Base-by-base conservation (phyloP, 2,113 vertebrate species). In the Brachypteracias leptosomus region DNA sequence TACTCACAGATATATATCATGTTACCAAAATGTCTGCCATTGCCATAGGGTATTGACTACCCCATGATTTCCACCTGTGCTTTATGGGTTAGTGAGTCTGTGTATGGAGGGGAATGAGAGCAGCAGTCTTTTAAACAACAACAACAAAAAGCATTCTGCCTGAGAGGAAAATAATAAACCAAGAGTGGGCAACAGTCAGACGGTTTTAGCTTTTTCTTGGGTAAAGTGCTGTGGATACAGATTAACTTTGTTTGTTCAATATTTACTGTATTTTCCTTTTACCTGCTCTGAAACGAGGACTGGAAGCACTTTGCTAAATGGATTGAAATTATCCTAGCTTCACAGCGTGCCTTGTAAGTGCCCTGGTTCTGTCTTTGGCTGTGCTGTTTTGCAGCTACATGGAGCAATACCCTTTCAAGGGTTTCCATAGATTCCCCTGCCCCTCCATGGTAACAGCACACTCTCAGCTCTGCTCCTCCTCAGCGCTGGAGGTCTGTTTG, bases 291-390 rank as follows among this genome's bases (percentile, higher is more conserved):
- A 88, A 95, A 88, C 0, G 1, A 74, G 88, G 68, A 61, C 88
- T 96, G 85, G 57, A 89, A 97, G 85, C 93, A 96, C 95, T 97
- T 97, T 96, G 90, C 61, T 96, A 97, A 97, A 96, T 96, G 96
- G 95, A 78, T 92, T 90, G 95, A 95, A 95, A 97, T 97, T 86
- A 96, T 87, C 65, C 73, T 49, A 49, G 63, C 90, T 93, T 88
- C 82, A 90, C 44, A 80, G 83, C 61, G 0, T 81, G 88, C 61
- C 90, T 61, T 74, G 44, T 95, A 84, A 96, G 90, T 95, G 90
- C 90, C 59, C 65, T 73, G 85, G 16, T 85, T 31, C 65, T 68
- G 77, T 42, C 81, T 94, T 80, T 89, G 66, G 66, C 44, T 33
- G 3, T 35, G 73, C 38, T 96, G 76, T 77, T 93, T 86, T 84